These are phyloP conservation scores for Drosophila albomicans DNA, from an alignment of 1,140 invertebrate species.

Conservation along the genomic window DNA sequence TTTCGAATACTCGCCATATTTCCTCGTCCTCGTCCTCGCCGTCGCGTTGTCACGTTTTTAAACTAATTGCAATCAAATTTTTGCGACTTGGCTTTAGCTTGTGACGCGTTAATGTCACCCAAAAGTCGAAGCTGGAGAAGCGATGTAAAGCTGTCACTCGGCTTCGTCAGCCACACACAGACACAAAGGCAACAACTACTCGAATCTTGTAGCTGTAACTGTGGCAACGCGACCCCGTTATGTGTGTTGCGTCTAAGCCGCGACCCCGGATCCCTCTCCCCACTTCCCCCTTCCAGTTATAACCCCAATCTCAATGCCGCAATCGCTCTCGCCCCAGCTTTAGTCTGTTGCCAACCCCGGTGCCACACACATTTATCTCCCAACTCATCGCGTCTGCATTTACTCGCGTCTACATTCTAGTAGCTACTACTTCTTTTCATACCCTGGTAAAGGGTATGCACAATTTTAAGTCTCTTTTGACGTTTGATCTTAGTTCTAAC, in stretches of 20 bases:
- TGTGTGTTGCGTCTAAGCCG: neutral
- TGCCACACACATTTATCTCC: constrained; percentile 8
- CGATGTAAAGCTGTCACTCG: constrained; percentile 18
- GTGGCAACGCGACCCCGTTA: neutral
- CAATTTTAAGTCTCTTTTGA: neutral
- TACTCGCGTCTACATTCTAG: constrained; percentile 13
- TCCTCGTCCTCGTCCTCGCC: neutral
- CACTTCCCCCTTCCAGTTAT: neutral
- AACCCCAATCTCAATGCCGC: constrained; percentile 9
- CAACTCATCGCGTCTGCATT: constrained; percentile 23
- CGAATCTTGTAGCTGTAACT: neutral
- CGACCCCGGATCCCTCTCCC: neutral
- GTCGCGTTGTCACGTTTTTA: constrained; percentile 45
- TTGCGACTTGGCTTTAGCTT: neutral
- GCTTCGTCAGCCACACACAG: constrained; percentile 26
- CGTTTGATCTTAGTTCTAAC: neutral
- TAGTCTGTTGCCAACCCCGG: neutral
- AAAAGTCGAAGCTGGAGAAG: neutral
- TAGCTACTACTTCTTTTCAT: neutral
- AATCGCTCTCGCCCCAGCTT: neutral
- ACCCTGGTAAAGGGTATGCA: neutral
- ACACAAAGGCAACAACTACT: constrained; percentile 13
- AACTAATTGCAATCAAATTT: constrained; percentile 61
- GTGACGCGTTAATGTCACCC: constrained; percentile 33
- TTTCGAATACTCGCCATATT: constrained; percentile 31